phyloP scores from a whole-genome alignment of 1,140 invertebrate genomes.

The Ceratitis capitata region DNA sequence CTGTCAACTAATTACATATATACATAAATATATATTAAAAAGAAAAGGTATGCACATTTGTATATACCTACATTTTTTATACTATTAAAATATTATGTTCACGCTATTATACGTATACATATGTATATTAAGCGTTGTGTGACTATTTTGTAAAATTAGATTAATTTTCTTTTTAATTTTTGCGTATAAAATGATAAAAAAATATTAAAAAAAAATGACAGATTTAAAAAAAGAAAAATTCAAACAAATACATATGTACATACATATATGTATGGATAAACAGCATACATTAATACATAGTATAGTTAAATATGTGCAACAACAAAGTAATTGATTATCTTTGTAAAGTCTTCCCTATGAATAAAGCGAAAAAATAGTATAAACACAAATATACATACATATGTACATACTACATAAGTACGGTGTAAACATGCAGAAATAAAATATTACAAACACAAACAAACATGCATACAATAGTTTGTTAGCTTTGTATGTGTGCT shows the following conservation, averaged over 20 bases:
- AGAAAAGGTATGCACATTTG: neutral
- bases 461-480: no score
- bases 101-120: no score
- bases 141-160: neutral
- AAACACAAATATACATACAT: neutral
- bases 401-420: neutral
- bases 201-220: no score
- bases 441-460: no score
- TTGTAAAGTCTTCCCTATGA: slow-evolving; percentile 37
- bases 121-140: neutral
- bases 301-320: neutral
- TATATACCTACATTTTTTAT: neutral
- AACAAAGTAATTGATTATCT: slow-evolving; percentile 34
- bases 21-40: slow-evolving; percentile 8
- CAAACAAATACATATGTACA: neutral
- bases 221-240: no score
- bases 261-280: neutral
- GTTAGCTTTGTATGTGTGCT: no score
- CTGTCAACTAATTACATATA: no score
- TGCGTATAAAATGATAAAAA: neutral
- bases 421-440: neutral
- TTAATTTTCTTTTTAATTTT: slow-evolving; percentile 13
- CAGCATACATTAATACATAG: neutral
- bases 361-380: slow-evolving; percentile 8
- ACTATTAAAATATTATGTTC: neutral